Evolutionary conservation across 2,888 invertebrate species (phyloP).

Genomic region (Agonopterix arenella): DNA sequence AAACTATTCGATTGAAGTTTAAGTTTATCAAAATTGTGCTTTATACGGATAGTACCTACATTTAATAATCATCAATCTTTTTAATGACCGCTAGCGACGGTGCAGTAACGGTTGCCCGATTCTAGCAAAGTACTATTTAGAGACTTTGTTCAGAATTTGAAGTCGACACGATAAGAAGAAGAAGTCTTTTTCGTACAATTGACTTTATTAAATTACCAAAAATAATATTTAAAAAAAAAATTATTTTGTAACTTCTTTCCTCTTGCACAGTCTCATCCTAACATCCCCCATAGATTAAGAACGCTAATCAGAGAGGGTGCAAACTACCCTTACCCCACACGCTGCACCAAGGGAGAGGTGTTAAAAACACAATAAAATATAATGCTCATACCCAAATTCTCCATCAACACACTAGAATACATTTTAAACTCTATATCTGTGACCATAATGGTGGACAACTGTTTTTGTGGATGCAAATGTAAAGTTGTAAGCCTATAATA

Average conservation of each 20-base stretch:
- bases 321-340: conserved; percentile 55
- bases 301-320: conserved; percentile 73
- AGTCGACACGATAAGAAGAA: too few species aligned
- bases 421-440: conserved; percentile 9
- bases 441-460: conserved; percentile 6
- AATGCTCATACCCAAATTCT: conserved; percentile 26
- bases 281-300: conserved; percentile 66
- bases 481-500: conserved; percentile 26
- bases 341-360: conserved; percentile 57
- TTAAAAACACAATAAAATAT: conserved; percentile 73
- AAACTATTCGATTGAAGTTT: too few species aligned
- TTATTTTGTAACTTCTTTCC: not conserved
- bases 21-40: too few species aligned
- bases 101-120: too few species aligned
- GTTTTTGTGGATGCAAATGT: conserved; percentile 1
- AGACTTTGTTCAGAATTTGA: too few species aligned
- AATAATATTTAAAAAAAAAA: too few species aligned
- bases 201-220: too few species aligned
- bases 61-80: too few species aligned
- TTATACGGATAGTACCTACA: too few species aligned
- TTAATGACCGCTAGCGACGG: too few species aligned
- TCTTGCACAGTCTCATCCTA: conserved; percentile 36
- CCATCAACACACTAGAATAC: not conserved
- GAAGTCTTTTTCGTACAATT: too few species aligned
- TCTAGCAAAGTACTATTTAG: too few species aligned